A percentile compares a stretch with the other conserved stretches of the same genome.
Conservation (phyloP, 1,140 invertebrate species). For the Lordiphosa mommai region DNA sequence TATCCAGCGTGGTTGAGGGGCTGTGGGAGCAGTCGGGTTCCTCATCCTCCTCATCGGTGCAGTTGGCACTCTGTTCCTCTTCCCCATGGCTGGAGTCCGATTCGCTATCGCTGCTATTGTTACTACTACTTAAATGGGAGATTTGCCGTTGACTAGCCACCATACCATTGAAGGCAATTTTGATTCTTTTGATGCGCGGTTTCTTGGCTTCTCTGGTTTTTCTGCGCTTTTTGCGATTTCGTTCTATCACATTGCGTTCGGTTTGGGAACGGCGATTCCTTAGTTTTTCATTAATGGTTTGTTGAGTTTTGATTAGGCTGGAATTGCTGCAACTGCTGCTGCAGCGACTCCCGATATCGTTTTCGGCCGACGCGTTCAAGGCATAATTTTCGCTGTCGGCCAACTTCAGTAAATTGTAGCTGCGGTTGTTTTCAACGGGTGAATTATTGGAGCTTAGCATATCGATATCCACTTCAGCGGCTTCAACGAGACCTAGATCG, state of each 20-base stretch:
- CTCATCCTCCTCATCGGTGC: constrained; percentile 9
- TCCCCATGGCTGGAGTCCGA: neutral
- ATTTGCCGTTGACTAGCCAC: constrained; percentile 25
- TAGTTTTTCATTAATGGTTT: constrained; percentile 35
- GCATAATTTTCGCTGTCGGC: constrained; percentile 6
- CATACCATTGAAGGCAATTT: constrained; percentile 43
- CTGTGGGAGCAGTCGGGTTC: constrained; percentile 10
- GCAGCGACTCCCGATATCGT: neutral
- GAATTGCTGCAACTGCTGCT: constrained; percentile 35
- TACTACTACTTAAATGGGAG: constrained; percentile 19
- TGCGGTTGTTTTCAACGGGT: neutral
- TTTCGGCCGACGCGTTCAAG: neutral
- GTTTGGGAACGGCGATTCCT: constrained; percentile 8
- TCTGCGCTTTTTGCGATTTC: constrained; percentile 36
- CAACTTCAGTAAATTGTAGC: constrained; percentile 43
- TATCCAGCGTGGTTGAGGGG: constrained; percentile 12
- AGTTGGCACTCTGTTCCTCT: neutral
- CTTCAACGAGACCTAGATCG: constrained; percentile 7
- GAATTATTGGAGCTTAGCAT: neutral
- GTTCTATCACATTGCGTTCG: constrained; percentile 13
- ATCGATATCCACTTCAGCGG: neutral
- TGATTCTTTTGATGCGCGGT: constrained; percentile 44
- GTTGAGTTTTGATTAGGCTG: constrained; percentile 27
- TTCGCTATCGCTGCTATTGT: constrained; percentile 34
- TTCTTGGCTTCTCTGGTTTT: constrained; percentile 2